These are phyloP conservation scores for Gymnopithys bicolor DNA, from an alignment of 2,797 vertebrate species.

Conservation along the genomic window DNA sequence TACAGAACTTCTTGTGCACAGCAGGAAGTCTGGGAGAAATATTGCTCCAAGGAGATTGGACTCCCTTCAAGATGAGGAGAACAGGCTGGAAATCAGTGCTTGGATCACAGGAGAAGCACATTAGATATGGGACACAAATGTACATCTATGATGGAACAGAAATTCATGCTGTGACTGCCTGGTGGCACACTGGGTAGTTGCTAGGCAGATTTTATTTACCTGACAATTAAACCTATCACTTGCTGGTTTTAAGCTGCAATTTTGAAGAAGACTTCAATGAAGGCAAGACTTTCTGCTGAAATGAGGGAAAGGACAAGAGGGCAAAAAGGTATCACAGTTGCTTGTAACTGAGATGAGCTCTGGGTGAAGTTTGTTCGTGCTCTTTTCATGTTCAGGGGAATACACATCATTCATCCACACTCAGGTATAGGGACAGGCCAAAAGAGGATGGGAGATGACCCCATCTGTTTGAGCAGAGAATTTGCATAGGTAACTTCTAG, in stretches of 20 bases:
- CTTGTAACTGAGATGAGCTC: not conserved
- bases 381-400: not conserved
- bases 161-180: not conserved
- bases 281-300: not conserved
- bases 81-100: not conserved
- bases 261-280: not conserved
- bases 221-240: not conserved
- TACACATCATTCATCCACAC: rapidly evolving
- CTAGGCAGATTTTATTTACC: not conserved
- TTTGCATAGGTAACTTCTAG: not conserved
- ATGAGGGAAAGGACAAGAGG: not conserved
- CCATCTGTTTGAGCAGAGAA: not conserved
- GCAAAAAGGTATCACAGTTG: rapidly evolving
- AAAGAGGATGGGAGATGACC: not conserved
- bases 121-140: not conserved
- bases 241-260: not conserved
- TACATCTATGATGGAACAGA: rapidly evolving
- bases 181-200: not conserved
- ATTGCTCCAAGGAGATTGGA: not conserved
- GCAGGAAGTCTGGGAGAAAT: not conserved
- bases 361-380: not conserved
- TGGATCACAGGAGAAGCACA: not conserved
- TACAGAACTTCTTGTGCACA: not conserved
- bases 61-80: not conserved
- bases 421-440: not conserved